Conservation (phyloP, 2,797 vertebrate genomes). For the Antennarius maculatus region DNA sequence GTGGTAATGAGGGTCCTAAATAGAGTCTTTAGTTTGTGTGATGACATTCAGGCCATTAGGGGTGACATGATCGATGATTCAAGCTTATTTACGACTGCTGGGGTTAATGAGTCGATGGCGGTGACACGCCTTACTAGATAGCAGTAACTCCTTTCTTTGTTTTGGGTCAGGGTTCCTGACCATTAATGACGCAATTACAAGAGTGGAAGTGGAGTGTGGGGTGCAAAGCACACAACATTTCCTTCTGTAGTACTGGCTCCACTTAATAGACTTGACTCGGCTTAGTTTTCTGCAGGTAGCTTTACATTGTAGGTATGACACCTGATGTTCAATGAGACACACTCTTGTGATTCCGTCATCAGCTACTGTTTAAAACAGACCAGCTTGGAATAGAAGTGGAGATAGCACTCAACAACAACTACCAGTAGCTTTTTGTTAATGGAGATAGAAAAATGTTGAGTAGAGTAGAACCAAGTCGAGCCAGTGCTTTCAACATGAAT, state of each 20-base stretch:
- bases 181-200: conserved; percentile 7
- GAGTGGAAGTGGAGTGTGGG: background rate
- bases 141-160: conserved; percentile 17
- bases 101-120: conserved; percentile 2
- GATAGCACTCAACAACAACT: too few relatives aligned
- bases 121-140: background rate
- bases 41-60: conserved; percentile 10
- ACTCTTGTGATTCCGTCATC: background rate
- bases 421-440: too few relatives aligned
- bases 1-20: conserved; percentile 6
- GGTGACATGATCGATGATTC: background rate
- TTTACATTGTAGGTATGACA: too few relatives aligned
- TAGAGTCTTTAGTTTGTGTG: conserved; percentile 7
- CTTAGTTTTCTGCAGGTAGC: too few relatives aligned
- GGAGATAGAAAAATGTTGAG: too few relatives aligned
- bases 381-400: too few relatives aligned
- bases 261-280: too few relatives aligned
- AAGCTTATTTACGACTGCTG: conserved; percentile 5
- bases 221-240: background rate
- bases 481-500: background rate
- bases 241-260: background rate
- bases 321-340: too few relatives aligned
- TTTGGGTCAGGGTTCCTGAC: background rate
- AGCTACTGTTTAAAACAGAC: background rate
- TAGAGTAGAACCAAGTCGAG: too few relatives aligned